These are phyloP conservation scores for Diorhabda carinulata DNA, from an alignment of 1,140 invertebrate genomes.

Conservation along the genomic window DNA sequence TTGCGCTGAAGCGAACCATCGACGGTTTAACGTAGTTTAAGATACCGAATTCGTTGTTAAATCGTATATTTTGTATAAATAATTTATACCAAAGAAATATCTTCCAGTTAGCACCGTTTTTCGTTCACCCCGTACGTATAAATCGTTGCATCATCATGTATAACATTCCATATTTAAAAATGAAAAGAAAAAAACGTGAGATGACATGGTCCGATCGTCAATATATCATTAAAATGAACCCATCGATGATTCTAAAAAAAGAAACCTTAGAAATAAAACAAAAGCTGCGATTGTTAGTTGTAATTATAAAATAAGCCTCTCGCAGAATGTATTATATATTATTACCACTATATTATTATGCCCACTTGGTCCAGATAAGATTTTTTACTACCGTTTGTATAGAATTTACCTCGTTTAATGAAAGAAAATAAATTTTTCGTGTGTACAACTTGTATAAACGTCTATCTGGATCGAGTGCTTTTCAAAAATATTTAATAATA, in stretches of 20 bases:
- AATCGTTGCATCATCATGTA: constrained; percentile 38
- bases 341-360: constrained; percentile 34
- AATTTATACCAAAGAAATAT: no score
- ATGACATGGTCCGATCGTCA: constrained; percentile 39
- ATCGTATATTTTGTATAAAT: no score
- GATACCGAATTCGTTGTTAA: no score
- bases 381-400: constrained; percentile 38
- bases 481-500: constrained; percentile 45
- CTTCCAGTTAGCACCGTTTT: not conserved
- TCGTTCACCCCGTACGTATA: constrained; percentile 23
- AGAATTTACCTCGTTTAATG: constrained; percentile 37
- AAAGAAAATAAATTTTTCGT: constrained; percentile 34
- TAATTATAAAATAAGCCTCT: constrained; percentile 46
- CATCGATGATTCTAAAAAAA: constrained; percentile 15
- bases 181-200: constrained; percentile 36
- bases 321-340: constrained; percentile 44
- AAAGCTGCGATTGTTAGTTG: constrained; percentile 42
- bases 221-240: constrained; percentile 39
- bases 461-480: constrained; percentile 17
- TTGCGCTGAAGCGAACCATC: no score
- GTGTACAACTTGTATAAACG: constrained; percentile 30
- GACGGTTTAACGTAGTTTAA: no score
- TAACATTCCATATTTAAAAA: constrained; percentile 42
- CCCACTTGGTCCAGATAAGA: constrained; percentile 43
- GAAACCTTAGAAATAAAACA: constrained; percentile 39